phyloP scores from a whole-genome alignment of 1,140 invertebrate species.

The Pseudoatta argentina region DNA sequence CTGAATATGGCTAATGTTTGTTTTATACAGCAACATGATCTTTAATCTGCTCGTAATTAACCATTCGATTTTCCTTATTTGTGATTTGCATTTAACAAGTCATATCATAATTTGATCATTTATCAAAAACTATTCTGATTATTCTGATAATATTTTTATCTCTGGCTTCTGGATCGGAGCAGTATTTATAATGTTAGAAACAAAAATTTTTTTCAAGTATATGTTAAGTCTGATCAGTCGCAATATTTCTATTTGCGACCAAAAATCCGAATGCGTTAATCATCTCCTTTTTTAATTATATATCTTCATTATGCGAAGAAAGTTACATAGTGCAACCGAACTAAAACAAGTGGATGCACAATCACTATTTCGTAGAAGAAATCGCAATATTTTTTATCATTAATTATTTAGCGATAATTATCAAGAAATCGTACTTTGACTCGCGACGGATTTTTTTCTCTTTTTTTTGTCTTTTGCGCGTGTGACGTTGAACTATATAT shows the following conservation, averaged over 20 bases:
- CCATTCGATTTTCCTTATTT: no score
- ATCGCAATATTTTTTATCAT: neutral
- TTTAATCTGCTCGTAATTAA: no score
- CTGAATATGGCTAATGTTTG: no score
- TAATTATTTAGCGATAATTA: conserved; percentile 12
- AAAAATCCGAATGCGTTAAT: neutral
- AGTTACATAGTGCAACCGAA: neutral
- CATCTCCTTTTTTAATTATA: neutral
- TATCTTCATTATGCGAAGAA: neutral
- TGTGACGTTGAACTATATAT: neutral
- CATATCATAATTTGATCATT: no score
- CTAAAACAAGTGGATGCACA: neutral
- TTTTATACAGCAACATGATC: no score
- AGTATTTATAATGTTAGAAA: no score
- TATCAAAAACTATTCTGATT: no score
- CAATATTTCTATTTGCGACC: neutral
- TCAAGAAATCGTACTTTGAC: conserved; percentile 17
- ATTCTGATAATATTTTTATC: no score
- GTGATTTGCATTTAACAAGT: no score
- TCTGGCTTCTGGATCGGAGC: no score
- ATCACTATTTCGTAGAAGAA: neutral
- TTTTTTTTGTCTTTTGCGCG: neutral
- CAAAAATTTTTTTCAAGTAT: no score
- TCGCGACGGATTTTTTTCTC: neutral
- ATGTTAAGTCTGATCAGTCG: neutral